Conservation (phyloP, 2,888 invertebrate species). For the Caenorhabditis becei region DNA sequence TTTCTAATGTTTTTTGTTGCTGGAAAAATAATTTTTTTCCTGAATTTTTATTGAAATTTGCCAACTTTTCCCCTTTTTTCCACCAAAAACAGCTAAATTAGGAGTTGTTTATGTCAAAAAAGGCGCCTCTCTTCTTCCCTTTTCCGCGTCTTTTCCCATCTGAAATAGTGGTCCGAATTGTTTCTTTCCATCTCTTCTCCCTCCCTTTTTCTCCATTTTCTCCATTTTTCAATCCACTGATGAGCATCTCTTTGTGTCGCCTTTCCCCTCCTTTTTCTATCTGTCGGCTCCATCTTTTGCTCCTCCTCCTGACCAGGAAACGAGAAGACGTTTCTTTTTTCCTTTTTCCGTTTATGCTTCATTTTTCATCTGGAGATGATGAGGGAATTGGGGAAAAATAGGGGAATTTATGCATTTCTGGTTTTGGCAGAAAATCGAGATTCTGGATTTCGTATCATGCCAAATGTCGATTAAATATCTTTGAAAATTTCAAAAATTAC, state of each 20-base stretch:
- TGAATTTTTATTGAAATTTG: too few relatives aligned
- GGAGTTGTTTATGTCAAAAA: slow-evolving; percentile 25
- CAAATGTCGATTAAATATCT: too few relatives aligned
- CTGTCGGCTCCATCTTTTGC: slow-evolving; percentile 21
- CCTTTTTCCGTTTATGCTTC: background rate
- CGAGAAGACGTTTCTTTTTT: background rate
- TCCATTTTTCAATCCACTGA: slow-evolving; percentile 36
- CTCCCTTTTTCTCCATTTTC: background rate
- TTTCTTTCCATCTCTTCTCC: slow-evolving; percentile 35
- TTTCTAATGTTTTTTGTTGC: too few relatives aligned
- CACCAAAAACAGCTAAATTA: slow-evolving; percentile 30
- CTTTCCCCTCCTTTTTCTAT: slow-evolving; percentile 26
- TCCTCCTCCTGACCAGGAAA: too few relatives aligned
- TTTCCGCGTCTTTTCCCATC: background rate
- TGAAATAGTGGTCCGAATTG: slow-evolving; percentile 39
- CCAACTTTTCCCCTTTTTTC: background rate
- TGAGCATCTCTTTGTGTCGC: slow-evolving; percentile 34
- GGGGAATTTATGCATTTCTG: too few relatives aligned
- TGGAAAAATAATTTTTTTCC: too few relatives aligned
- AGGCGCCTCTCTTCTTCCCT: background rate
- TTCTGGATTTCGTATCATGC: too few relatives aligned
- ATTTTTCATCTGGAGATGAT: background rate
- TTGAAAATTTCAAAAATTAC: too few relatives aligned
- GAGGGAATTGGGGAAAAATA: too few relatives aligned
- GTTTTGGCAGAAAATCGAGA: too few relatives aligned